Percentiles rank a stretch among this genome's conserved stretches.
phyloP scores from a whole-genome alignment of 64 coral and sea anemone genomes.

The Montipora capricornis region DNA sequence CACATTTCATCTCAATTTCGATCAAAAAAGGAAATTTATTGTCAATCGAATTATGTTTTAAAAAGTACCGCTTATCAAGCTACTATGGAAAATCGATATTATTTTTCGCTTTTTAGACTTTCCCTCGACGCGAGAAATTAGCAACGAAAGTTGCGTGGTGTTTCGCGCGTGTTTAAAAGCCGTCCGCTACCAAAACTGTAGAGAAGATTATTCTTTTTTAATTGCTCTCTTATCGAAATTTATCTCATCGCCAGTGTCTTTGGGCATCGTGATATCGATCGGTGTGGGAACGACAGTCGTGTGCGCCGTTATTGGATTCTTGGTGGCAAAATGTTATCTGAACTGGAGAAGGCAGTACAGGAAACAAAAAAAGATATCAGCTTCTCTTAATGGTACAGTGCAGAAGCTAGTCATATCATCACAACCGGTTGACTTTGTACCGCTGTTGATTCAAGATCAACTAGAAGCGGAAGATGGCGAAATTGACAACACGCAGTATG shows the following conservation, averaged over 20 bases:
- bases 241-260: neutral
- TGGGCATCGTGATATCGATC: neutral
- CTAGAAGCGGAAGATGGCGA: neutral
- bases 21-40: no score
- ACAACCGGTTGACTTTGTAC: constrained; percentile 26
- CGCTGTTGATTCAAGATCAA: constrained; percentile 38
- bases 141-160: no score
- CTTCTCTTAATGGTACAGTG: neutral
- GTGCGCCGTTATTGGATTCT: neutral
- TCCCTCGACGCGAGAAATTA: no score
- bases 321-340: constrained; percentile 15
- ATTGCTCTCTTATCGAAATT: neutral
- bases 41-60: no score
- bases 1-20: no score
- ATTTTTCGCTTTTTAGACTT: no score
- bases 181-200: no score
- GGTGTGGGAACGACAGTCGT: neutral
- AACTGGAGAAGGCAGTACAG: constrained; percentile 33
- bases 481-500: neutral
- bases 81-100: no score
- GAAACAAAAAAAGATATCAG: neutral
- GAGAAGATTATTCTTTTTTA: no score
- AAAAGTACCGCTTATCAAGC: no score
- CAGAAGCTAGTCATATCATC: constrained; percentile 21
- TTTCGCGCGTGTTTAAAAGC: no score